These are phyloP conservation scores for Cataglyphis altisquamis DNA, from an alignment of 2,888 invertebrate genomes.

Conservation along the genomic window DNA sequence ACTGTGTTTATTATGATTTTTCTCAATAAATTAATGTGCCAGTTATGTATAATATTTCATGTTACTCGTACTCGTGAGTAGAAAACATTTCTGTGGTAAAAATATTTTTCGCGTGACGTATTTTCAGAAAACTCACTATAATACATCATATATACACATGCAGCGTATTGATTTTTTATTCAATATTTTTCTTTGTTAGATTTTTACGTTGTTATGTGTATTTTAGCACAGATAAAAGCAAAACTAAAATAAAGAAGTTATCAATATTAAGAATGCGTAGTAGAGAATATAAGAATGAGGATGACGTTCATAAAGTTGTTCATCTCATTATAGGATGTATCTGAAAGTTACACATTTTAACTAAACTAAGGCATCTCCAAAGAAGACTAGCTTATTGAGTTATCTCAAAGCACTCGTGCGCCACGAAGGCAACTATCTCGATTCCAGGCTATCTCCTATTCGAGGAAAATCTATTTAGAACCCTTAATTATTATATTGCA, in stretches of 20 bases:
- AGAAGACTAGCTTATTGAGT: slow-evolving; percentile 40
- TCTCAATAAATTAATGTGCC: neutral
- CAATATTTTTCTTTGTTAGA: neutral
- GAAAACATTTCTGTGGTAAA: neutral
- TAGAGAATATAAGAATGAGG: slow-evolving; percentile 12
- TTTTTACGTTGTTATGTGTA: neutral
- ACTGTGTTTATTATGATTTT: neutral
- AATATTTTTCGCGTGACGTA: neutral
- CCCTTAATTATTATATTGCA: neutral
- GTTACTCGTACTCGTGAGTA: neutral
- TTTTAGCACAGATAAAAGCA: neutral
- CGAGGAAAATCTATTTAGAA: neutral
- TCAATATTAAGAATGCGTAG: slow-evolving; percentile 13
- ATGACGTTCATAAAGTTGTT: slow-evolving; percentile 52
- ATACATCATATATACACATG: neutral
- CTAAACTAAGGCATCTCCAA: slow-evolving; percentile 7
- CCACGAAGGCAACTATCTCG: neutral
- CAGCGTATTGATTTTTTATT: slow-evolving; percentile 3
- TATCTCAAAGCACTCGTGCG: slow-evolving; percentile 28
- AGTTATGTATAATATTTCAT: neutral
- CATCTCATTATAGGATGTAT: slow-evolving; percentile 56
- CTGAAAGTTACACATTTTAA: slow-evolving; percentile 46
- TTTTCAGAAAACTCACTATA: neutral
- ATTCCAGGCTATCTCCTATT: neutral
- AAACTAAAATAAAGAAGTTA: neutral